These are phyloP conservation scores for Megaceryle torquata DNA, from an alignment of 2,113 vertebrate genomes.

Conservation along the genomic window DNA sequence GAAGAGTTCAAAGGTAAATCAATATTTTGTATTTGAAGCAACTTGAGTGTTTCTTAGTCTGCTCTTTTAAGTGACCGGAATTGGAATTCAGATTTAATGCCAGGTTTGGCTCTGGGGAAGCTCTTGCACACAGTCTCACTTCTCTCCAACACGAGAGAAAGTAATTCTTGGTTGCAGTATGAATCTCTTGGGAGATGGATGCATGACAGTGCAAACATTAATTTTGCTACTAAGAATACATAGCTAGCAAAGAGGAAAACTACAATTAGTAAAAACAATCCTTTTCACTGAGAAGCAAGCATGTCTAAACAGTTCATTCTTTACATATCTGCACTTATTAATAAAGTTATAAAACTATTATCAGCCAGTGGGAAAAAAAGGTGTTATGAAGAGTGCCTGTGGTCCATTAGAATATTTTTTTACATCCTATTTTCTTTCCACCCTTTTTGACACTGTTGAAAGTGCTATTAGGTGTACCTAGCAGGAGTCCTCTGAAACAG, in stretches of 20 bases:
- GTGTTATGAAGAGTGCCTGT: background rate
- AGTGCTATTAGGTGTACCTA: background rate
- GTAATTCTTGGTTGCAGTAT: background rate
- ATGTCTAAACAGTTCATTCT: background rate
- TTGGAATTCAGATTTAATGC: background rate
- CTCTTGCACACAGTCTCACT: background rate
- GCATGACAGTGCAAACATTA: background rate
- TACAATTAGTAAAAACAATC: background rate
- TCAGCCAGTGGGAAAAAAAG: background rate
- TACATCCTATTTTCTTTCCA: background rate
- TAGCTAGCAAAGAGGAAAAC: background rate
- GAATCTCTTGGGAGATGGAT: background rate
- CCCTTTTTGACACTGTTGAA: background rate
- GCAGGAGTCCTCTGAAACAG: background rate
- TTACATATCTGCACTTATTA: background rate
- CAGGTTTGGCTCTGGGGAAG: background rate
- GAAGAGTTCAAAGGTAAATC: background rate
- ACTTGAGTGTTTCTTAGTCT: background rate
- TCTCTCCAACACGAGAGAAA: background rate
- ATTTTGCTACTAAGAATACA: background rate
- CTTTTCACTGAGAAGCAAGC: background rate
- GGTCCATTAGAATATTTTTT: background rate
- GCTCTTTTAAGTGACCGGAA: background rate
- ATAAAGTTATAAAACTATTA: background rate
- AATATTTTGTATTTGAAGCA: background rate